These are phyloP conservation scores for Oscheius sp. DNA, from an alignment of 1,140 invertebrate species.

Conservation along the genomic window DNA sequence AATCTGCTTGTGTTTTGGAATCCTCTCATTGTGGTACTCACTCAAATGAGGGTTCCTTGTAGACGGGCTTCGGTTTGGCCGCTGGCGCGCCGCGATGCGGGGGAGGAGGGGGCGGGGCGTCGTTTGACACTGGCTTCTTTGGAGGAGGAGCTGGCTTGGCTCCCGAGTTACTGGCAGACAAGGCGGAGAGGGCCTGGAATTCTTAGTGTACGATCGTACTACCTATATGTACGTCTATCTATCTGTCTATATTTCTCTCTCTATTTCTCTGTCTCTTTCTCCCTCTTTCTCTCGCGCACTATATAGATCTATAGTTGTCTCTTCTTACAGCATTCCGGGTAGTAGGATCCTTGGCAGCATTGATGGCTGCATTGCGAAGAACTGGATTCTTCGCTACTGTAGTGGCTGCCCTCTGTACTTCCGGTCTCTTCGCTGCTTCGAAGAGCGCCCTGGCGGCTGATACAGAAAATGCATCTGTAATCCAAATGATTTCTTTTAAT, in stretches of 20 bases:
- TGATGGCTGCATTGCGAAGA: constrained; percentile 19
- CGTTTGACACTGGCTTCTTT: background rate
- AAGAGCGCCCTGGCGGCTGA: constrained; percentile 18
- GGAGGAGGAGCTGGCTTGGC: background rate
- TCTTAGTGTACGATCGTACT: too few relatives aligned
- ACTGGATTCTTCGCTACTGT: constrained; percentile 25
- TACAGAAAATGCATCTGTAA: constrained; percentile 23
- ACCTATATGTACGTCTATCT: too few relatives aligned
- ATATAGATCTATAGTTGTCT: too few relatives aligned
- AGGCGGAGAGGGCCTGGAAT: background rate
- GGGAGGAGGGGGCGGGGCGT: constrained; percentile 14
- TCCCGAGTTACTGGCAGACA: background rate
- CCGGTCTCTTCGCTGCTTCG: constrained; percentile 28
- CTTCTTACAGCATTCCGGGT: constrained; percentile 8
- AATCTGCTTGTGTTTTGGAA: background rate
- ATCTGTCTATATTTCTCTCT: too few relatives aligned
- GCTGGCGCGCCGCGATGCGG: background rate
- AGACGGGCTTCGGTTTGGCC: background rate
- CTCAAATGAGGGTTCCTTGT: background rate
- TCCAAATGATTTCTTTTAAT: too few relatives aligned
- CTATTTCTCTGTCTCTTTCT: too few relatives aligned
- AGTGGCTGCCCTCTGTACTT: constrained; percentile 9
- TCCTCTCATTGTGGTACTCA: background rate
- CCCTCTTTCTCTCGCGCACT: too few relatives aligned
- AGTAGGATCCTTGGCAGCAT: constrained; percentile 15